Evolutionary conservation across 2,888 invertebrate genomes (phyloP).

Genomic region (Yponomeuta plumbellus): DNA sequence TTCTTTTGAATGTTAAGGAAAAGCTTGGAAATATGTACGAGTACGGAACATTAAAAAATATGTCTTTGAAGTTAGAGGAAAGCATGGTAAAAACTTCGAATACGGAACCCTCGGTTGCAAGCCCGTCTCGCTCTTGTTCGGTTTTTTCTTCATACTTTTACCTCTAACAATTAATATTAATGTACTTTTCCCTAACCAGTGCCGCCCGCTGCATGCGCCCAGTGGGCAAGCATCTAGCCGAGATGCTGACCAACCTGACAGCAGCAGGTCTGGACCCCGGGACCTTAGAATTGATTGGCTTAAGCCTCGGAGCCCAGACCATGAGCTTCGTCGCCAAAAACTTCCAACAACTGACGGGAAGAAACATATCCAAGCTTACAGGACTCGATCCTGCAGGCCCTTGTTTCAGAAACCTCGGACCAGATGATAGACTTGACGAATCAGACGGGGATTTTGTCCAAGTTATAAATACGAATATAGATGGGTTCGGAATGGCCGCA

Average conservation of each 20-base stretch:
- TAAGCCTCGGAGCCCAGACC: constrained; percentile 31
- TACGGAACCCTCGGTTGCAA: no score
- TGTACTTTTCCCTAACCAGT: constrained; percentile 9
- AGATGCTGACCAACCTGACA: constrained; percentile 29
- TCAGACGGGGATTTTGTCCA: constrained; percentile 32
- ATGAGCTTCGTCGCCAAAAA: constrained; percentile 30
- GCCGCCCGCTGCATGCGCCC: constrained; percentile 25
- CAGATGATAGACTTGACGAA: constrained; percentile 29
- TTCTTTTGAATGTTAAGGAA: no score
- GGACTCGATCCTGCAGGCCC: constrained; percentile 31
- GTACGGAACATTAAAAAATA: no score
- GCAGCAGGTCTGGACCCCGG: constrained; percentile 27
- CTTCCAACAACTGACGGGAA: constrained; percentile 27
- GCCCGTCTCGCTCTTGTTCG: no score
- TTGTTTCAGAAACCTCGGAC: constrained; percentile 29
- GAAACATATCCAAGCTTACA: constrained; percentile 28
- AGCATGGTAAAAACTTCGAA: no score
- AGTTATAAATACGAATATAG: constrained; percentile 29
- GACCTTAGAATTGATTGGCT: constrained; percentile 27
- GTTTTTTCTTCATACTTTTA: no score
- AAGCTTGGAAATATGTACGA: no score
- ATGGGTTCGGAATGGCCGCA: constrained; percentile 28
- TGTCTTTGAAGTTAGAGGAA: no score
- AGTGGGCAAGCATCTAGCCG: constrained; percentile 27
- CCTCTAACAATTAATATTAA: no score